A percentile compares a stretch with the other conserved stretches of the same genome.
Conservation (phyloP, 2,113 vertebrate genomes). For the Donacobius atricapilla region DNA sequence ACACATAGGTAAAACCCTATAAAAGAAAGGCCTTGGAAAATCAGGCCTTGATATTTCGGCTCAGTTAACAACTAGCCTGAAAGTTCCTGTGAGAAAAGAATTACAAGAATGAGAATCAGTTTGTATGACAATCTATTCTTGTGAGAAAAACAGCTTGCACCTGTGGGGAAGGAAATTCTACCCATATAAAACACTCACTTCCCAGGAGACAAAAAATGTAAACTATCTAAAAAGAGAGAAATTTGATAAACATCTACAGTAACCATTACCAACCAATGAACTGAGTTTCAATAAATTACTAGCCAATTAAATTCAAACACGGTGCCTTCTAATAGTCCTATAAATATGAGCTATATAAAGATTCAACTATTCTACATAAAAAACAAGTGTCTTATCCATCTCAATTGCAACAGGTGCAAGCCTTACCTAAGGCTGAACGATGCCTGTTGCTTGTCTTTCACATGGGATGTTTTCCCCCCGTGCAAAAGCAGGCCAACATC, state of each 20-base stretch:
- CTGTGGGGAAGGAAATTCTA: neutral
- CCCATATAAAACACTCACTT: neutral
- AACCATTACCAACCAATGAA: neutral
- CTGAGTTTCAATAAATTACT: neutral
- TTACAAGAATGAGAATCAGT: neutral
- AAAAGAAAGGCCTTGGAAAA: neutral
- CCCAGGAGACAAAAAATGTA: neutral
- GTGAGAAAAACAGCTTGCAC: neutral
- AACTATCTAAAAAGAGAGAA: neutral
- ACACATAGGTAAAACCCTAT: neutral
- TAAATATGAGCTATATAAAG: neutral
- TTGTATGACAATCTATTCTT: neutral
- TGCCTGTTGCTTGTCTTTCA: neutral
- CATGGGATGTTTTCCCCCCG: neutral
- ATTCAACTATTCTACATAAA: neutral
- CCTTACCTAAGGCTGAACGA: neutral
- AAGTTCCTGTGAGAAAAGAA: neutral
- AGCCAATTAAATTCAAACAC: neutral
- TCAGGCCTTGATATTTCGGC: neutral
- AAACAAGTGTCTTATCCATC: neutral
- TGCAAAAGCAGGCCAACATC: accelerated
- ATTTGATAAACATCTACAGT: neutral
- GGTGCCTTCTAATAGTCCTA: neutral
- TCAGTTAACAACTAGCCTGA: neutral
- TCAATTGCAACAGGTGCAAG: no score